Evolutionary conservation across 2,113 vertebrate genomes (phyloP), one percentile per base, ranked within the genome.

Genomic region (Otocyon megalotis): DNA sequence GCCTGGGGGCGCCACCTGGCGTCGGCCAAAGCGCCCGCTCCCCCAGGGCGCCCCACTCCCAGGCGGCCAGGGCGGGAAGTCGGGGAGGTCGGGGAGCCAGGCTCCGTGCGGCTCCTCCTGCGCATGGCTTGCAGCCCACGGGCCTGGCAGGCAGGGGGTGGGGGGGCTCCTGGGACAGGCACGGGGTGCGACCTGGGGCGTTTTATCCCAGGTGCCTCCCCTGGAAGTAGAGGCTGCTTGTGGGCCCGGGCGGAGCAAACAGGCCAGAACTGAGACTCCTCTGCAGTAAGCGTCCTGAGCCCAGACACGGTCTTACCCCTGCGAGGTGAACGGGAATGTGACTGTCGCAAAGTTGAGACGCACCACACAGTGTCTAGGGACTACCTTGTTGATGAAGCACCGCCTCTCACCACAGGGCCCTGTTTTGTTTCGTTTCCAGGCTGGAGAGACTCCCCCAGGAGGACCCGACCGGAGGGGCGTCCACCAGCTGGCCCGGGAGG

Each of bases 401-500:
- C 15, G 1, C 63, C 71, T 96, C 88, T 98, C 86, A 97, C 82
- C 9, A 60, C 74, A 81, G 89, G 5, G 63, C 88, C 77, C 72
- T n/a, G 19, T 15, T 65, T 13, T 82, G 35, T 48, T 72, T 19
- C 62, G 4, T 63, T 85, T 97, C 32, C 98, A 99, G 99, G 98
- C 87, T 20, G 22, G 94, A 54, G 98, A 98, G 56, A 60, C 82
- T 20, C 80, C 89, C 88, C 95, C 96, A 88, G 98, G 98, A 5
- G 98, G 97, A 77, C 7, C 63, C 1, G 96, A 94, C 24, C 83
- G 56, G 93, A 96, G 87, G 69, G 97, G 80, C 54, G 87, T 90
- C 0, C 95, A 91, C 32, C 54, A 54, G 5, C 94, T 98, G 92
- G 98, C 88, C 15, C 98, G 97, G 20, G 99, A 99, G 72, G 63